Evolutionary conservation across 2,113 vertebrate species (phyloP).

Genomic region (Passer montanus): DNA sequence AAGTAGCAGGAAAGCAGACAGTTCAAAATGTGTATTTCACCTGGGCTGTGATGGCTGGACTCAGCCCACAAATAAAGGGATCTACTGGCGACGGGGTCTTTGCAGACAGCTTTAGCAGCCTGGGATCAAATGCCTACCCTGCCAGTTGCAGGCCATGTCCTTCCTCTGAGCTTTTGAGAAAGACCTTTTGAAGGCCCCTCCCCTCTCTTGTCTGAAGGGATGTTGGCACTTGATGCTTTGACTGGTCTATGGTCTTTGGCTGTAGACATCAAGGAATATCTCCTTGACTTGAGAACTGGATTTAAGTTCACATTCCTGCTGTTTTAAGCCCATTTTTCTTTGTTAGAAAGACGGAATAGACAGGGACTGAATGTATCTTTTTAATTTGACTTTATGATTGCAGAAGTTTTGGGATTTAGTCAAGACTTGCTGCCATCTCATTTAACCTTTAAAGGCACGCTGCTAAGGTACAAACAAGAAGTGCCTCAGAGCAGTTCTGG

Average conservation of each 20-base stretch:
- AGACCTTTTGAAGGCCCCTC: neutral
- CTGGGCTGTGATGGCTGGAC: neutral
- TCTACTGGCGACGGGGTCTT: neutral
- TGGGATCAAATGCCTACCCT: neutral
- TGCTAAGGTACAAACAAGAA: neutral
- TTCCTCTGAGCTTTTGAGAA: neutral
- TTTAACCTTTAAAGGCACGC: neutral
- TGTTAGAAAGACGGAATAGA: neutral
- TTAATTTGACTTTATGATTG: neutral
- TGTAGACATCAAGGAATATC: neutral
- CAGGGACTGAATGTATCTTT: neutral
- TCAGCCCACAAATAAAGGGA: neutral
- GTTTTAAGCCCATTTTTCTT: neutral
- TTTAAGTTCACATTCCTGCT: neutral
- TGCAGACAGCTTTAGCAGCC: neutral
- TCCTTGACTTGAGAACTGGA: neutral
- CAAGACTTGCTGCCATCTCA: neutral
- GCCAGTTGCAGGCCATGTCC: neutral
- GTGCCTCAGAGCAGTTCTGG: neutral
- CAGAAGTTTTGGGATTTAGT: neutral
- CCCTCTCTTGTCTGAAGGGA: neutral
- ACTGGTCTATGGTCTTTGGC: neutral
- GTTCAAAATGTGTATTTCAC: neutral
- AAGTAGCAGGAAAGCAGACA: slow-evolving; percentile 25
- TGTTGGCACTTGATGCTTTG: neutral